phyloP scores from a whole-genome alignment of 2,888 invertebrate genomes.

The Zygaena filipendulae region DNA sequence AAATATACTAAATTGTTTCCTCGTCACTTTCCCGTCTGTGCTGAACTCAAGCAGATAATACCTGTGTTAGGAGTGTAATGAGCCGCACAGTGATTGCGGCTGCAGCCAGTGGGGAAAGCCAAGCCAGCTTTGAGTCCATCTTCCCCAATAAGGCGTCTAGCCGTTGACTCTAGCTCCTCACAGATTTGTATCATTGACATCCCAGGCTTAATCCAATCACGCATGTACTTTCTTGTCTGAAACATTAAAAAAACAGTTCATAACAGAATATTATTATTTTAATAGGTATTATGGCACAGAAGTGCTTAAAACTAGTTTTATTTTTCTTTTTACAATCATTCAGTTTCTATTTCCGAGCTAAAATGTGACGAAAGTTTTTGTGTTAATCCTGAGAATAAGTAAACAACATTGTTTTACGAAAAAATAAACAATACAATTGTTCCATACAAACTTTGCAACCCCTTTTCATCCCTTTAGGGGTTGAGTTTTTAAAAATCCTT shows the following conservation, averaged over 20 bases:
- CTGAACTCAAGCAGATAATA: no score
- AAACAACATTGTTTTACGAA: no score
- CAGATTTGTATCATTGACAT: constrained; percentile 99
- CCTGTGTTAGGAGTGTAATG: constrained; percentile 99
- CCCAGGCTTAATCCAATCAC: constrained; percentile 95
- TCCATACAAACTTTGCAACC: no score
- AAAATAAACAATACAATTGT: no score
- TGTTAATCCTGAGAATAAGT: no score
- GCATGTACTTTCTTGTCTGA: constrained; percentile 90
- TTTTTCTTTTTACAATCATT: not conserved
- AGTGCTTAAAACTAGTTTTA: not conserved
- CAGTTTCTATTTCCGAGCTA: not conserved
- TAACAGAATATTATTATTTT: not conserved
- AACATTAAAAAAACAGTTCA: not conserved
- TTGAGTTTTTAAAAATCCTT: not conserved
- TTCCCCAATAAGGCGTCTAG: constrained; percentile 92
- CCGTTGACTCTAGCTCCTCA: constrained; percentile 93
- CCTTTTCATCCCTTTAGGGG: not conserved
- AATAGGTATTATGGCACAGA: not conserved
- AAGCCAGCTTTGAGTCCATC: constrained; percentile 94
- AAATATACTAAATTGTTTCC: no score
- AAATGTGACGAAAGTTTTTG: no score
- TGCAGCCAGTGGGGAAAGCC: constrained; percentile 98
- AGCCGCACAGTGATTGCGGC: constrained; percentile 98
- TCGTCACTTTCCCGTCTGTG: no score